These are phyloP conservation scores for Pristionchus arcanus DNA, from an alignment of 2,888 invertebrate genomes.

Conservation along the genomic window DNA sequence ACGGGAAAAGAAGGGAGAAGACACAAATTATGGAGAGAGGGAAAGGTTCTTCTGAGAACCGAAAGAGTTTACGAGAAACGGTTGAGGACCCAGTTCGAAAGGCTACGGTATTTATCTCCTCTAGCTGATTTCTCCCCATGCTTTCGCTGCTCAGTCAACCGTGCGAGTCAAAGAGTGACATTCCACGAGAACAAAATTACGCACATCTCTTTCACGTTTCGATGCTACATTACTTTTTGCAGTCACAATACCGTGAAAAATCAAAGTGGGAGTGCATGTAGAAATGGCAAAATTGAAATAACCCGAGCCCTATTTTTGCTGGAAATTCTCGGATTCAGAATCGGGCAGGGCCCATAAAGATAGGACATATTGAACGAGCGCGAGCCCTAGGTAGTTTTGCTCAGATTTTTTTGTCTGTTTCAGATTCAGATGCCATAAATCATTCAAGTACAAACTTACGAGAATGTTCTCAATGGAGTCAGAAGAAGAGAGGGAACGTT, in stretches of 20 bases:
- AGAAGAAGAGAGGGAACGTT: not conserved
- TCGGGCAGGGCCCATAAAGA: no score
- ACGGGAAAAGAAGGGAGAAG: not conserved
- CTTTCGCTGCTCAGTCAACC: conserved; percentile 27
- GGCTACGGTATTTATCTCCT: conserved; percentile 13
- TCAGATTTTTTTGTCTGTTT: no score
- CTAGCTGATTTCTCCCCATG: not conserved
- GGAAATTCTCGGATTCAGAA: not conserved
- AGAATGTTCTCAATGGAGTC: not conserved
- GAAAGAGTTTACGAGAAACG: not conserved
- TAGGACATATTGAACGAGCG: no score
- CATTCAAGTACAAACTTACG: not conserved
- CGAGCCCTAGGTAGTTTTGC: no score
- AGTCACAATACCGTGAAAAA: conserved; percentile 3
- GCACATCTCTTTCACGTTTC: not conserved
- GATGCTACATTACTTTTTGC: not conserved
- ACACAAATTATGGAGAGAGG: conserved; percentile 36
- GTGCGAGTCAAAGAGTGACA: not conserved
- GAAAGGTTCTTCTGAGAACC: not conserved
- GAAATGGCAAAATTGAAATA: not conserved
- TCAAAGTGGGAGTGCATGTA: not conserved
- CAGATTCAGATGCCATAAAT: no score
- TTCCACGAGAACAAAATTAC: not conserved
- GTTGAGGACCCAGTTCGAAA: not conserved
- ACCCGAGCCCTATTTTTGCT: not conserved